Percentiles rank a stretch among this genome's conserved stretches.
These are phyloP conservation scores for Acanthacorydalis orientalis DNA, from an alignment of 2,888 invertebrate genomes.

Conservation along the genomic window DNA sequence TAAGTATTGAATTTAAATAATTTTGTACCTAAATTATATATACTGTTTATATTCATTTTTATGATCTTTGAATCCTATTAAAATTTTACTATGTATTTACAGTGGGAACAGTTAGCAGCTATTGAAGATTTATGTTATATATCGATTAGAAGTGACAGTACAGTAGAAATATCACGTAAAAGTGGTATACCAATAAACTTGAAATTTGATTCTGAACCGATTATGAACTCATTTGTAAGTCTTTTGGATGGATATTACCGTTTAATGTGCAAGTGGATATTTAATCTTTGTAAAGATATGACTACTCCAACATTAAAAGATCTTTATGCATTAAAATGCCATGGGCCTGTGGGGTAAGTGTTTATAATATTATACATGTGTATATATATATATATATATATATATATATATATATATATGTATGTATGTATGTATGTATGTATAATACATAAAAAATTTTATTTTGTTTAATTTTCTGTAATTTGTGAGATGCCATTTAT, in stretches of 20 bases:
- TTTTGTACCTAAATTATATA: not conserved
- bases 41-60: not conserved
- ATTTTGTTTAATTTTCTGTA: too few species aligned
- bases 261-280: slow-evolving; percentile 75
- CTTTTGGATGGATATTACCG: slow-evolving; percentile 76
- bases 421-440: too few species aligned
- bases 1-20: slow-evolving; percentile 17
- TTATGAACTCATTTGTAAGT: slow-evolving; percentile 64
- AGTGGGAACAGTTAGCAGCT: slow-evolving; percentile 60
- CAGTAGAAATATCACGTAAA: slow-evolving; percentile 58
- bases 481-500: too few species aligned
- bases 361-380: slow-evolving; percentile 4
- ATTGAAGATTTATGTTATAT: slow-evolving; percentile 74
- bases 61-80: not conserved
- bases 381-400: too few species aligned
- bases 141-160: slow-evolving; percentile 52
- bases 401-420: too few species aligned
- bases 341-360: slow-evolving; percentile 76
- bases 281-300: slow-evolving; percentile 71
- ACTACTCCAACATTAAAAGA: slow-evolving; percentile 61
- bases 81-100: slow-evolving; percentile 14
- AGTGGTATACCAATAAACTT: slow-evolving; percentile 63
- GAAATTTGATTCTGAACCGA: slow-evolving; percentile 46
- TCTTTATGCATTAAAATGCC: slow-evolving; percentile 59
- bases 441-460: too few species aligned